Percentiles rank a stretch among this genome's conserved stretches.
phyloP scores from a whole-genome alignment of 2,888 invertebrate genomes.

The Nemotelus pantherinus region DNA sequence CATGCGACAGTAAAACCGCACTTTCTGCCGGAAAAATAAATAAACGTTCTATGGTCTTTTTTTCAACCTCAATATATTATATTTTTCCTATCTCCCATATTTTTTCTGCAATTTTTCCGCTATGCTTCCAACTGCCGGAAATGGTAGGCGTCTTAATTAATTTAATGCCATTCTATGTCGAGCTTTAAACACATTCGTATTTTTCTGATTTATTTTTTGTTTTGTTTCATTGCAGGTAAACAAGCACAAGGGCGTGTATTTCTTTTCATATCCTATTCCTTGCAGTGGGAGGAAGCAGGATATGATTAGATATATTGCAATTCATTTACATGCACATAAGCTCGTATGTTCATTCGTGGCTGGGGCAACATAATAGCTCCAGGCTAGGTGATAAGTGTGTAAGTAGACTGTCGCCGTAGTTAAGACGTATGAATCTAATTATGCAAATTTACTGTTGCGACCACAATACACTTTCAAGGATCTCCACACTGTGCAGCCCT shows the following conservation, averaged over 20 bases:
- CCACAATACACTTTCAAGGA: not conserved
- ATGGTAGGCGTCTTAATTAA: conserved; percentile 9
- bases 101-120: no score
- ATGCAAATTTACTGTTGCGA: conserved; percentile 5
- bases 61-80: no score
- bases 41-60: no score
- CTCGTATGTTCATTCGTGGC: not conserved
- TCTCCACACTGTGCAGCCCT: not conserved
- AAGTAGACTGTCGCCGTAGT: conserved; percentile 17
- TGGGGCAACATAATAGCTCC: not conserved
- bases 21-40: no score
- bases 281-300: not conserved
- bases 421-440: conserved; percentile 41
- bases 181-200: conserved; percentile 7
- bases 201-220: conserved; percentile 12
- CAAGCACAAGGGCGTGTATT: not conserved
- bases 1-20: no score
- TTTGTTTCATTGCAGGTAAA: conserved; percentile 25
- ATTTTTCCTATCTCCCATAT: no score
- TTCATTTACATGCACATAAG: not conserved
- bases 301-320: conserved; percentile 30
- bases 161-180: conserved; percentile 20
- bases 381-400: conserved; percentile 26
- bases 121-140: not conserved
- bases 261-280: not conserved